A percentile compares a stretch with the other conserved stretches of the same genome.
phyloP scores from a whole-genome alignment of 2,113 vertebrate genomes.

The Dolichotis patagonum region DNA sequence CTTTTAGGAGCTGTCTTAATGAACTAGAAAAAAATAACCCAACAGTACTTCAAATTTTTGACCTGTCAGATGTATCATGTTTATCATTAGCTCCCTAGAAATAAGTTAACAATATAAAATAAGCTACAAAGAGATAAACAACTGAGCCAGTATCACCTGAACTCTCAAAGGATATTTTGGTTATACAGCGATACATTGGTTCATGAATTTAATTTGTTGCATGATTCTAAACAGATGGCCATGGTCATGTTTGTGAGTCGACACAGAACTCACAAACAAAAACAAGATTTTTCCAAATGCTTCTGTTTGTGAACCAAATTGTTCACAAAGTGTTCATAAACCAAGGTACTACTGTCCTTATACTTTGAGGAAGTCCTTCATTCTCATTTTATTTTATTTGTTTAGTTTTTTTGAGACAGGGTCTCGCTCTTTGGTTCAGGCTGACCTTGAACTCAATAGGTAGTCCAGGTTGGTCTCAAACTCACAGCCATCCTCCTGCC shows the following conservation, averaged over 20 bases:
- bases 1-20: neutral
- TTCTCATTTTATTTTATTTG: neutral
- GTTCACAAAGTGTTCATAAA: neutral
- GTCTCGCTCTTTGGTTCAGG: neutral
- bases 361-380: neutral
- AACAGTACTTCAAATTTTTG: slow-evolving; percentile 26
- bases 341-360: neutral
- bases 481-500: neutral
- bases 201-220: neutral
- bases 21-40: neutral
- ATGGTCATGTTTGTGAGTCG: neutral
- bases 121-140: neutral
- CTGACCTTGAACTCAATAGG: neutral
- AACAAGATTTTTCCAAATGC: neutral
- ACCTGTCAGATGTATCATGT: slow-evolving; percentile 7
- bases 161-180: neutral
- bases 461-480: neutral
- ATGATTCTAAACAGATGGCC: neutral
- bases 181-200: neutral
- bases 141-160: neutral
- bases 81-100: neutral
- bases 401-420: neutral
- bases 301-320: neutral
- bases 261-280: neutral
- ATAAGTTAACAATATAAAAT: slow-evolving; percentile 34